Evolutionary conservation across 2,797 vertebrate species (phyloP).

Genomic region (Phyllotis vaccarum): DNA sequence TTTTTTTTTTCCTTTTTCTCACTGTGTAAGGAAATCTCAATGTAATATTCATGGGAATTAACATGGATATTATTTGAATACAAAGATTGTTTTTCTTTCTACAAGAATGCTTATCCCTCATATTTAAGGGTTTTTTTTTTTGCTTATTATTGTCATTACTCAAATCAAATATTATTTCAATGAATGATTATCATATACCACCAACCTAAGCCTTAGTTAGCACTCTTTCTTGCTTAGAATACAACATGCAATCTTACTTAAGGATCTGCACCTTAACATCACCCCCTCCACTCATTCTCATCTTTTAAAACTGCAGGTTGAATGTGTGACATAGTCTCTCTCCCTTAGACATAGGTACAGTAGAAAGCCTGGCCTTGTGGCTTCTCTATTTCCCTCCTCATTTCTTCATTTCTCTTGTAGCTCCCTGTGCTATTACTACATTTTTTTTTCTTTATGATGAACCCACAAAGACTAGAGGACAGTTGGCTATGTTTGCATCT

Average conservation of each 20-base stretch:
- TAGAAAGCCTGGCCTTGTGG: background rate
- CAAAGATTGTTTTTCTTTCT: no score
- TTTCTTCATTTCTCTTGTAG: background rate
- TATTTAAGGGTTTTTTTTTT: background rate
- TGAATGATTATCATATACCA: background rate
- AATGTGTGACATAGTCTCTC: background rate
- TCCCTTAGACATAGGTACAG: fast-evolving
- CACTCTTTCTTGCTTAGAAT: background rate
- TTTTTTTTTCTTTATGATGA: background rate
- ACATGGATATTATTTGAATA: background rate
- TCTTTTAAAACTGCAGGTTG: background rate
- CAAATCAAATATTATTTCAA: constrained; percentile 22
- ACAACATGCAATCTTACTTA: background rate
- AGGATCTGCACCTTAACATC: background rate
- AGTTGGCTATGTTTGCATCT: background rate
- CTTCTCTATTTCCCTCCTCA: background rate
- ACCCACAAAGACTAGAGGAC: background rate
- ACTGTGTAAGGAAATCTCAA: background rate
- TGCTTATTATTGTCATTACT: background rate
- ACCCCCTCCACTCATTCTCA: background rate
- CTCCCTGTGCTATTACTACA: background rate
- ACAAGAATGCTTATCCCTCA: no score
- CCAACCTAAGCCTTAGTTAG: background rate
- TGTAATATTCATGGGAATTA: background rate
- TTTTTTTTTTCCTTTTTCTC: background rate